Conservation (phyloP, 1,140 invertebrate species). For the Halesus radiatus region DNA sequence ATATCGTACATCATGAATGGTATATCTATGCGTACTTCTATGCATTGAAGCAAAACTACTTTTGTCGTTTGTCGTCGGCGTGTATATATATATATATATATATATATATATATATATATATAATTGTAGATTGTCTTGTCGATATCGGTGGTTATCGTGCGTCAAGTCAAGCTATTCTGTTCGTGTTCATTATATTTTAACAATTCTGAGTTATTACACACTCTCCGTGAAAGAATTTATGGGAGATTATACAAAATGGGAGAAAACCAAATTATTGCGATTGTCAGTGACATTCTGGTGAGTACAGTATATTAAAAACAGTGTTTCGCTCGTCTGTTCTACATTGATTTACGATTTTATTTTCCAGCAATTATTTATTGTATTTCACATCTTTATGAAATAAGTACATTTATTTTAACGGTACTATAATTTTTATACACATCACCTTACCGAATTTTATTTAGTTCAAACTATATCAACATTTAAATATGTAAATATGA, state of each 20-base stretch:
- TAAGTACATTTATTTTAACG: neutral
- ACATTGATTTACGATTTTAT: neutral
- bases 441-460: neutral
- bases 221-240: too few species aligned
- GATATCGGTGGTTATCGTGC: neutral
- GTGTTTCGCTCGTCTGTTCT: neutral
- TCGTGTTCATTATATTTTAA: too few species aligned
- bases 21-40: too few species aligned
- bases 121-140: too few species aligned
- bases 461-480: neutral
- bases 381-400: neutral
- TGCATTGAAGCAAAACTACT: too few species aligned
- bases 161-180: too few species aligned
- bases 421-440: neutral
- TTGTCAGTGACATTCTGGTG: constrained; percentile 8
- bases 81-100: too few species aligned
- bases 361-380: neutral
- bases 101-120: too few species aligned
- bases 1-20: too few species aligned
- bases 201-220: too few species aligned
- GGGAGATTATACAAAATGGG: neutral
- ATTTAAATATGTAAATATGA: neutral
- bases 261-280: constrained; percentile 2
- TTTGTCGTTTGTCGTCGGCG: too few species aligned
- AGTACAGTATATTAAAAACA: neutral